Conservation (phyloP, 2,797 vertebrate species). For the Florisuga fusca region DNA sequence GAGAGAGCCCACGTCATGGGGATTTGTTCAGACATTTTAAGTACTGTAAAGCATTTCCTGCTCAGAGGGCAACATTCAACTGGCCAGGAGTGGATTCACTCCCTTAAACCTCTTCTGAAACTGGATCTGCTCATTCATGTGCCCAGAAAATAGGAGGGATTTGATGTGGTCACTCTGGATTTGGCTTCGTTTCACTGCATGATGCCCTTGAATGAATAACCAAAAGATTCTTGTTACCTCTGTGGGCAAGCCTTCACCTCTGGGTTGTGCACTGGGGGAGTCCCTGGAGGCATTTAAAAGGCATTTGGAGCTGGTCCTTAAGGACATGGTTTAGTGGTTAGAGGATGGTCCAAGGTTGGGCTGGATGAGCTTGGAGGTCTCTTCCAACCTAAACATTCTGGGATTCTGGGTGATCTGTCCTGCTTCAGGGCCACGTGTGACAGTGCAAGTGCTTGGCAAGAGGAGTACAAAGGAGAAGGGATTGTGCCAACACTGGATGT, state of each 20-base stretch:
- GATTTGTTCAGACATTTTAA: neutral
- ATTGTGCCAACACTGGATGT: fast-evolving
- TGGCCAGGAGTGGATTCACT: neutral
- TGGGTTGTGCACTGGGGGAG: fast-evolving
- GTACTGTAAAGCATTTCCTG: neutral
- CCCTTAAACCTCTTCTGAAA: neutral
- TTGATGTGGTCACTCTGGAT: neutral
- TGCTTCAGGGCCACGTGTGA: neutral
- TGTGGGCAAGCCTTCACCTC: neutral
- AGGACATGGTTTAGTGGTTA: too few relatives aligned
- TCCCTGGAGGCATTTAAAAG: too few relatives aligned
- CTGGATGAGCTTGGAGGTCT: too few relatives aligned
- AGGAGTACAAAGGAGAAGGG: neutral
- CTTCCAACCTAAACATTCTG: too few relatives aligned
- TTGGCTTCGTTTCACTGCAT: neutral
- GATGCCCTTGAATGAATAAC: neutral
- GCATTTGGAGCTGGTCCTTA: too few relatives aligned
- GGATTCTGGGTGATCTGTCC: neutral
- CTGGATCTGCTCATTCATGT: neutral
- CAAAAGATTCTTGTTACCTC: neutral
- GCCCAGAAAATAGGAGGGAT: neutral
- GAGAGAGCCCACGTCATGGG: neutral
- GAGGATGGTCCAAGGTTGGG: too few relatives aligned
- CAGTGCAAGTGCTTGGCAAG: neutral
- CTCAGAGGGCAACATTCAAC: neutral